These are phyloP conservation scores for Hippocampus comes DNA, from an alignment of 2,113 vertebrate genomes.

Conservation along the genomic window DNA sequence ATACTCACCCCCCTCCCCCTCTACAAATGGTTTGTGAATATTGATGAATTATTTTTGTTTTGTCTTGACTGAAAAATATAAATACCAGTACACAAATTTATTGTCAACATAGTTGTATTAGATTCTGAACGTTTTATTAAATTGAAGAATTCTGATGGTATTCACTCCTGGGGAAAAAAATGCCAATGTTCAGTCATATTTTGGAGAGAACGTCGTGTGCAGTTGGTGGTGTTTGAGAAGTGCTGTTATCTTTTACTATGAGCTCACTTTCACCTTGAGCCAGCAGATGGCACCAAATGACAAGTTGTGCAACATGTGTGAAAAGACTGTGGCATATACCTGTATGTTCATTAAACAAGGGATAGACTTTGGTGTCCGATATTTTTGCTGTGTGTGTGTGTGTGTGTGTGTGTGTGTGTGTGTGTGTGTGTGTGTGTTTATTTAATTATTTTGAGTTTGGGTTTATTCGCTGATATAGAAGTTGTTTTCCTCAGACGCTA, in stretches of 20 bases:
- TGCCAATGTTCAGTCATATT: too few species aligned
- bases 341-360: background rate
- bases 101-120: background rate
- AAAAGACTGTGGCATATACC: background rate
- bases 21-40: background rate
- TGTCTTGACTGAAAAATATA: background rate
- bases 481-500: slow-evolving; percentile 79
- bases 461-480: background rate
- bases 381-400: background rate
- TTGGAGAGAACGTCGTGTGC: background rate
- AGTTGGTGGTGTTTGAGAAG: too few species aligned
- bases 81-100: too few species aligned
- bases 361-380: background rate
- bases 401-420: too few species aligned
- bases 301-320: background rate
- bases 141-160: background rate
- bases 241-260: background rate
- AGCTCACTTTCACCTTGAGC: background rate
- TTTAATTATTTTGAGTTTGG: background rate
- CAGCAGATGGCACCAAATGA: background rate
- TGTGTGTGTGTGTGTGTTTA: too few species aligned
- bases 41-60: background rate
- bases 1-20: too few species aligned
- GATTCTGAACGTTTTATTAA: background rate
- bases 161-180: too few species aligned